Evolutionary conservation across 2,888 invertebrate species (phyloP), one percentile per base, ranked within the genome.

Genomic region (Thecocarcelia acutangulata): DNA sequence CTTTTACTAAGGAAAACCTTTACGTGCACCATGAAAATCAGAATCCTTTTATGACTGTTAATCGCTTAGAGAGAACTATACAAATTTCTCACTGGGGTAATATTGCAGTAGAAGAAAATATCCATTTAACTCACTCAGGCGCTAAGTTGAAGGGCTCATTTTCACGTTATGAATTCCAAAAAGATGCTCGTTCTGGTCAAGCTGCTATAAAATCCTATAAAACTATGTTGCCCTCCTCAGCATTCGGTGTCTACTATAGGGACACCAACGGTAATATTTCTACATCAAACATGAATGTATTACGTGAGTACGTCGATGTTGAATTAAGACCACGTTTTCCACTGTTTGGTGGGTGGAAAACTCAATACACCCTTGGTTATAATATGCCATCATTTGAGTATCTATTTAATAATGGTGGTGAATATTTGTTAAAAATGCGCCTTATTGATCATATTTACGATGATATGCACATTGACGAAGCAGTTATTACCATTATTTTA

Each of bases 41-140:
- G 89, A 93, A 96, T 48, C 98, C 99, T 37, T 99, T 99, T 91
- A 91, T 99, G 84, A 97, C 97, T n/a, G 97, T 98, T 0, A 96
- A 96, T 0, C 93, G 93, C 56, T 90, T 99, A 85, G 96, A 96
- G 86, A 93, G 99, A 61, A 92, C 94, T 0, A 96, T 99, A 86
- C 99, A 99, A 91, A 94, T 99, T 2, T 99, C 99, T 0, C 99
- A 99, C 90, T 99, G 99, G 99, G 99, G 99, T 9, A 98, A 99
- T 88, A 97, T 99, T 86, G 99, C 99, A 21, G 93, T 99, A 0
- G 98, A 99, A 89, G 99, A 99, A 90, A 94, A 95, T 8, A 94
- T 99, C 85, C 97, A 98, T 89, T 92, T 99, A 84, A 92, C 95
- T 19, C 99, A 99, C 88, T 95, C 96, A 56, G 99, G 99, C 50